phyloP scores from a whole-genome alignment of 2,888 invertebrate genomes.

The Melanophora roralis region DNA sequence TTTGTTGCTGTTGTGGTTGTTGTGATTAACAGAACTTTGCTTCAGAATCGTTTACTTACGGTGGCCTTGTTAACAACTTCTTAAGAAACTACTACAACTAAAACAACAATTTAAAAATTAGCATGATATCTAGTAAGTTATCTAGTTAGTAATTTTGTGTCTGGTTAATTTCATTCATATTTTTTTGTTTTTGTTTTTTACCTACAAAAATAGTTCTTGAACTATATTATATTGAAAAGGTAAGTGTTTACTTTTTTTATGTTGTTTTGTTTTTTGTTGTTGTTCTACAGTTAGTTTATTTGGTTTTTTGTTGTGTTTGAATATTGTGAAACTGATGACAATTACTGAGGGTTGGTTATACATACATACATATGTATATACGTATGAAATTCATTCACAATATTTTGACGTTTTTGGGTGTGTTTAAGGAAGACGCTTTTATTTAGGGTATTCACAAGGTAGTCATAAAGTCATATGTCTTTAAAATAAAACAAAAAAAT shows the following conservation, averaged over 20 bases:
- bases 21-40: slow-evolving; percentile 1
- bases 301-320: slow-evolving; percentile 7
- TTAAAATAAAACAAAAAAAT: too few species aligned
- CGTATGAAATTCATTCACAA: too few species aligned
- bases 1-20: slow-evolving; percentile 38
- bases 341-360: slow-evolving; percentile 5
- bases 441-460: too few species aligned
- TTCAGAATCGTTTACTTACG: neutral
- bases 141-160: slow-evolving; percentile 39
- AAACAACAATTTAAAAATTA: neutral
- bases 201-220: slow-evolving; percentile 35
- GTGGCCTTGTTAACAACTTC: slow-evolving; percentile 55
- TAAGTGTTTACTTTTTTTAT: slow-evolving; percentile 51
- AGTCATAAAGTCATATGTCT: too few species aligned
- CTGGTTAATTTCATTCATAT: slow-evolving; percentile 48
- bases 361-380: neutral
- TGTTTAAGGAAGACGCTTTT: too few species aligned
- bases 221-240: slow-evolving; percentile 59
- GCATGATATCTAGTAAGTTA: slow-evolving; percentile 3
- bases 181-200: neutral
- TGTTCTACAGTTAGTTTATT: neutral
- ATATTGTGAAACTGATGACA: slow-evolving; percentile 44
- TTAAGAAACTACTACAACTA: neutral
- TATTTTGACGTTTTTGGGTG: too few species aligned
- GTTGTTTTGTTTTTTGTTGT: neutral